Percentiles rank a stretch among this genome's conserved stretches.
Evolutionary conservation across 2,113 vertebrate genomes (phyloP).

Genomic region (Sylvietta virens): DNA sequence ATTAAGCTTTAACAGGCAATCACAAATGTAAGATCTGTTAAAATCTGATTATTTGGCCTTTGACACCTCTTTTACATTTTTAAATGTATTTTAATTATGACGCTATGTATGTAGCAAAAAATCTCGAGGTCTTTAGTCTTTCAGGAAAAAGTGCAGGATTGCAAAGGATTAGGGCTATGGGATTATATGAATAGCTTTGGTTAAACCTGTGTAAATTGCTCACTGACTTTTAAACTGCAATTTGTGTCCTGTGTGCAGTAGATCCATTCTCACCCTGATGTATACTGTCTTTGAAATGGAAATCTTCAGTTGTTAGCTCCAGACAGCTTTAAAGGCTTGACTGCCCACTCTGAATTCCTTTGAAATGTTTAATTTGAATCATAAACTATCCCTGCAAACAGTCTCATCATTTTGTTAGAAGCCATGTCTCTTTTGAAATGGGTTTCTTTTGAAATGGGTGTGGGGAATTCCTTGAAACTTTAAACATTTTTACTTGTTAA

Average conservation of each 20-base stretch:
- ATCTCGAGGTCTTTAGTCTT: background rate
- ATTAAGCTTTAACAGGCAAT: background rate
- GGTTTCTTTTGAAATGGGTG: background rate
- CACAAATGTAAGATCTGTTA: background rate
- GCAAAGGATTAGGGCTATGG: background rate
- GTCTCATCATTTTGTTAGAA: background rate
- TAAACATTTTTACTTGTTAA: background rate
- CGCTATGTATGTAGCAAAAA: background rate
- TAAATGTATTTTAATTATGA: background rate
- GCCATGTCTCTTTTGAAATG: background rate
- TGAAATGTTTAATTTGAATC: constrained; percentile 45
- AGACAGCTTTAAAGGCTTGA: background rate
- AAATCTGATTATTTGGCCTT: background rate
- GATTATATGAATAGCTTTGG: background rate
- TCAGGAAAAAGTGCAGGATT: background rate
- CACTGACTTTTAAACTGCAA: background rate
- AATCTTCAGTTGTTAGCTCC: constrained; percentile 35
- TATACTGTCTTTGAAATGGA: constrained; percentile 16
- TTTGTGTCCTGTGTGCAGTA: background rate
- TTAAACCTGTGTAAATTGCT: background rate
- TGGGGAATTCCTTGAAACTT: background rate
- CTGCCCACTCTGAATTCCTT: constrained; percentile 1
- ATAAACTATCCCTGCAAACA: background rate
- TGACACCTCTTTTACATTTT: background rate
- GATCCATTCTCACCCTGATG: background rate